These are phyloP conservation scores for Caenorhabditis sulstoni DNA, from an alignment of 2,888 invertebrate species.

Conservation along the genomic window DNA sequence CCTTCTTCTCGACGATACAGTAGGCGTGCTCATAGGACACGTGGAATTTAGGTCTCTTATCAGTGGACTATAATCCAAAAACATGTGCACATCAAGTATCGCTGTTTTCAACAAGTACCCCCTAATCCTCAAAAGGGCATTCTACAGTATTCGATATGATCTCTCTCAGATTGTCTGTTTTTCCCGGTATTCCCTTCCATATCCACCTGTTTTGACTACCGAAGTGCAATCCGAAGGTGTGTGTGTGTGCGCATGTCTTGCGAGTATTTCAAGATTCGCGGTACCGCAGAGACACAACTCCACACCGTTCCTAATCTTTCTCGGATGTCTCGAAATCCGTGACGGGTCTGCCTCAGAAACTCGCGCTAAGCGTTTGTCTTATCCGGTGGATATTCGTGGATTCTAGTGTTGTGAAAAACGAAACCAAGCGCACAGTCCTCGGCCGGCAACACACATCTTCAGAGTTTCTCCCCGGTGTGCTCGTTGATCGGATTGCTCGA, in stretches of 20 bases:
- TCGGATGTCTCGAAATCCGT: constrained; percentile 18
- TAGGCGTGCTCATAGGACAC: too few species aligned
- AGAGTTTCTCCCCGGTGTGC: too few species aligned
- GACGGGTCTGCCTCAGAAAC: constrained; percentile 12
- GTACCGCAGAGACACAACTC: not conserved
- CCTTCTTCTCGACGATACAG: not conserved
- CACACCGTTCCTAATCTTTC: constrained; percentile 3
- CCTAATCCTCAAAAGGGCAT: constrained; percentile 36
- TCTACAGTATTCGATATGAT: constrained; percentile 43
- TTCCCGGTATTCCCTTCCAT: constrained; percentile 18
- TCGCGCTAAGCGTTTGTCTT: constrained; percentile 23
- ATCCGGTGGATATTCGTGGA: constrained; percentile 1
- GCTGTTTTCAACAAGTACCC: constrained; percentile 13
- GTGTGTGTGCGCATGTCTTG: constrained; percentile 1
- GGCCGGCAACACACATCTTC: too few species aligned
- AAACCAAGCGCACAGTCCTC: too few species aligned
- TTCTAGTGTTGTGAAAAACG: too few species aligned
- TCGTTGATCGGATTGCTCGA: too few species aligned
- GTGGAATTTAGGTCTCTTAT: too few species aligned
- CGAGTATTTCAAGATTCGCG: constrained; percentile 1
- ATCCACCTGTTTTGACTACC: constrained; percentile 43
- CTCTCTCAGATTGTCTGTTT: constrained; percentile 27
- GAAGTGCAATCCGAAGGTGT: constrained; percentile 37
- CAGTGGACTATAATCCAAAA: not conserved
- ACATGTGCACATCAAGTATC: constrained; percentile 25